These are phyloP conservation scores for Henicopernis longicauda DNA, from an alignment of 2,113 vertebrate genomes.

Conservation along the genomic window DNA sequence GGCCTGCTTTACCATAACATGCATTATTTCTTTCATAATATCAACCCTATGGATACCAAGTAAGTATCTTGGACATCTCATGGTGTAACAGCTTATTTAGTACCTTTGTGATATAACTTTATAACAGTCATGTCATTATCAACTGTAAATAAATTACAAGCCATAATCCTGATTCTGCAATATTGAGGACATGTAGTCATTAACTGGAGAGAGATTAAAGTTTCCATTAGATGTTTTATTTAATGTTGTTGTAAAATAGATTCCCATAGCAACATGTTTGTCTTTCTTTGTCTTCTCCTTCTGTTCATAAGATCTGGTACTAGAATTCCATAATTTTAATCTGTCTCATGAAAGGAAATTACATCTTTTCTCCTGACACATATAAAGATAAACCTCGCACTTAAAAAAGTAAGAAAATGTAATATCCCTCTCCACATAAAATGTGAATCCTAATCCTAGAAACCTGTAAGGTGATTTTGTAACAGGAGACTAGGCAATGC, in stretches of 20 bases:
- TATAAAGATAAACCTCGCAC: background rate
- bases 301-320: background rate
- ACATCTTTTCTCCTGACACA: background rate
- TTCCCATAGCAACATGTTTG: background rate
- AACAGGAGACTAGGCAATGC: constrained; percentile 4
- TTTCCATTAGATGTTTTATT: background rate
- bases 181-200: background rate
- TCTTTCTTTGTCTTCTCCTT: background rate
- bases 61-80: constrained; percentile 61
- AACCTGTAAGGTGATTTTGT: background rate
- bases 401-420: background rate
- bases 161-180: background rate
- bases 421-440: background rate
- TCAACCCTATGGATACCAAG: constrained; percentile 83
- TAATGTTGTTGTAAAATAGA: background rate
- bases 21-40: constrained; percentile 82
- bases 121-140: background rate
- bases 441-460: constrained; percentile 20
- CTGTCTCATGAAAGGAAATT: constrained; percentile 21
- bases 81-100: background rate
- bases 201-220: background rate
- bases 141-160: background rate
- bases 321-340: constrained; percentile 11
- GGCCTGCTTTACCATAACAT: constrained; percentile 90
- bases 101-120: background rate